These are phyloP conservation scores for Ooceraea biroi DNA, from an alignment of 1,140 invertebrate genomes.

Conservation along the genomic window DNA sequence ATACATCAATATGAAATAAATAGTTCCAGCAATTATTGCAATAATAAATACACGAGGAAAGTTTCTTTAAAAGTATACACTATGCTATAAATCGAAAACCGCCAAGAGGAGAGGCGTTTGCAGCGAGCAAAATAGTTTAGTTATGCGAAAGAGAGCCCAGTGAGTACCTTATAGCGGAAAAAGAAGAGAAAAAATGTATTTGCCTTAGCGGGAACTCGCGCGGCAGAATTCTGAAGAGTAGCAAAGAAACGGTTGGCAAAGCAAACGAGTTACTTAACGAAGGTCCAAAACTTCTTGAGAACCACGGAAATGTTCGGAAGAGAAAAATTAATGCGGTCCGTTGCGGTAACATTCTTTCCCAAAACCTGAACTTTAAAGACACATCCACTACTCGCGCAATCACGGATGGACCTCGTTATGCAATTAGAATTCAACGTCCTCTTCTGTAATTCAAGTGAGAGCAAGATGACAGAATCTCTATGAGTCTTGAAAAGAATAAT, in stretches of 20 bases:
- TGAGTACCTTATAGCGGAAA: not conserved
- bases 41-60: conserved; percentile 23
- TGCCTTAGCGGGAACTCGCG: conserved; percentile 22
- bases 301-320: conserved; percentile 32
- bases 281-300: conserved; percentile 20
- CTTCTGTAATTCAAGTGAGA: not conserved
- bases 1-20: not conserved
- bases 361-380: not conserved
- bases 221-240: conserved; percentile 41
- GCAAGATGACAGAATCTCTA: not conserved
- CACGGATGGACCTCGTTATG: not conserved
- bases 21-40: not conserved
- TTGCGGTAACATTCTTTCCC: conserved; percentile 9
- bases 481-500: not conserved
- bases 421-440: not conserved
- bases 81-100: conserved; percentile 42
- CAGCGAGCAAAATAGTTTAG: conserved; percentile 53
- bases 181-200: conserved; percentile 52
- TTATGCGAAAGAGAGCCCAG: conserved; percentile 40
- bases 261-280: conserved; percentile 62
- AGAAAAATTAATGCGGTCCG: not conserved
- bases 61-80: conserved; percentile 36
- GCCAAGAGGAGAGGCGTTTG: conserved; percentile 42
- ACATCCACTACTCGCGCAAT: not conserved
- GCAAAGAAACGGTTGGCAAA: conserved; percentile 36